Percentiles rank a stretch among this genome's conserved stretches.
Evolutionary conservation across 2,113 vertebrate species (phyloP).

Genomic region (Myotis davidii): DNA sequence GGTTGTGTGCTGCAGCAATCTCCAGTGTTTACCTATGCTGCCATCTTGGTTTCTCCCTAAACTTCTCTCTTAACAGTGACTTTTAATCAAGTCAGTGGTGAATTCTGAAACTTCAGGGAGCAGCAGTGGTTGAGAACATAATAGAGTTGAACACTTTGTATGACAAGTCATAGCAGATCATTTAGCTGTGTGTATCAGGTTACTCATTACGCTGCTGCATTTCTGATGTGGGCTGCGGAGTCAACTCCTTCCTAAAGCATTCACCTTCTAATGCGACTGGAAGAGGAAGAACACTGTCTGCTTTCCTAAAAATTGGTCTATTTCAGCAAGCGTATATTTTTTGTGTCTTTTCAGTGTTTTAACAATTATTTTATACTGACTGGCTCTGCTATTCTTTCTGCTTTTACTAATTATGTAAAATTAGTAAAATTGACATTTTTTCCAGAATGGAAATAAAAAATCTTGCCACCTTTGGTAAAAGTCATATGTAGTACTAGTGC

Average conservation of each 20-base stretch:
- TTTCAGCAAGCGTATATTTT: neutral
- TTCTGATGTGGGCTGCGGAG: neutral
- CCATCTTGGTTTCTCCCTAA: too few relatives aligned
- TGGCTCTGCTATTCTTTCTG: neutral
- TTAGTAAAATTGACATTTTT: neutral
- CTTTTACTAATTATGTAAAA: slow-evolving; percentile 1
- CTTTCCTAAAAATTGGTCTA: neutral
- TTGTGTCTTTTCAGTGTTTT: neutral
- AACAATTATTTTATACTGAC: neutral
- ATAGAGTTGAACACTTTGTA: neutral
- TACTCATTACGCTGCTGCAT: neutral
- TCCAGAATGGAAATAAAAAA: neutral
- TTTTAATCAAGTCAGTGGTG: neutral
- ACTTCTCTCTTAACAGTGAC: neutral
- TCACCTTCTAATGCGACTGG: neutral
- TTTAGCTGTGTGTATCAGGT: neutral
- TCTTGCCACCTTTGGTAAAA: neutral
- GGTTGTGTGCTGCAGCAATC: too few relatives aligned
- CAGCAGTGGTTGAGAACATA: neutral
- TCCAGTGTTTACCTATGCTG: too few relatives aligned
- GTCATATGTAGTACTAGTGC: neutral
- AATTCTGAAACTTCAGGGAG: neutral
- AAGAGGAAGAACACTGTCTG: neutral
- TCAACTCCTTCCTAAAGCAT: neutral
- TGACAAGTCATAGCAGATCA: neutral